Conservation (phyloP, 2,113 vertebrate species). For the Vicugna pacos region DNA sequence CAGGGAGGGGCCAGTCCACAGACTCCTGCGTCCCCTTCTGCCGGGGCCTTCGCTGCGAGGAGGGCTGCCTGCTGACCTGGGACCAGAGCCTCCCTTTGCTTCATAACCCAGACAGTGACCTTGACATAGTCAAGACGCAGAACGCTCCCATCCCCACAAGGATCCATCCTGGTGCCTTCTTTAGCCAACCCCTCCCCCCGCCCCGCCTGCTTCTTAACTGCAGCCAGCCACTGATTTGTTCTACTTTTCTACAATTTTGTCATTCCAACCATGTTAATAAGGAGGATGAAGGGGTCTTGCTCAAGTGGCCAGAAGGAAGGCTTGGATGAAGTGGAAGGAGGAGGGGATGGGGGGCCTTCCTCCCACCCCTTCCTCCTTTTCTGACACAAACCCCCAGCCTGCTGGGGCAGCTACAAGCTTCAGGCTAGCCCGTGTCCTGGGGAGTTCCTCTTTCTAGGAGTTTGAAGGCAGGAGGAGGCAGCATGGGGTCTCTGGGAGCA, state of each 20-base stretch:
- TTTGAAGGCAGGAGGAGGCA: background rate
- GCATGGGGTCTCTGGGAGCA: background rate
- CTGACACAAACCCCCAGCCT: background rate
- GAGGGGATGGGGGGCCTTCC: background rate
- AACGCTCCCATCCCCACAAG: background rate
- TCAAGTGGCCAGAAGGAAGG: background rate
- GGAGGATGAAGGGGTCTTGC: background rate
- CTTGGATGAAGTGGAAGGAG: background rate
- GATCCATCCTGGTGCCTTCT: background rate
- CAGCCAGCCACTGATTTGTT: background rate
- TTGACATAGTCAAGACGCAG: background rate
- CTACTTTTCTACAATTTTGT: background rate
- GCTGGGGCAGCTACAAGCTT: too few relatives aligned
- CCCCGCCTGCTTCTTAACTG: accelerated
- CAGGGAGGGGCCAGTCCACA: background rate
- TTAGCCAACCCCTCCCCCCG: background rate
- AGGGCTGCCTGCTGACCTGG: background rate
- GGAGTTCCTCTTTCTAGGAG: too few relatives aligned
- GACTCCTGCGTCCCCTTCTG: accelerated
- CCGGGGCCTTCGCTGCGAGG: accelerated
- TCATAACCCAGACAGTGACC: background rate
- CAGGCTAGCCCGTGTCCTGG: background rate
- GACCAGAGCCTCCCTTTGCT: background rate
- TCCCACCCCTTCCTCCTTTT: accelerated
- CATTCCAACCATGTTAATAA: background rate